Base-by-base conservation (phyloP, 1,140 invertebrate species). In the Eufriesea mexicana region DNA sequence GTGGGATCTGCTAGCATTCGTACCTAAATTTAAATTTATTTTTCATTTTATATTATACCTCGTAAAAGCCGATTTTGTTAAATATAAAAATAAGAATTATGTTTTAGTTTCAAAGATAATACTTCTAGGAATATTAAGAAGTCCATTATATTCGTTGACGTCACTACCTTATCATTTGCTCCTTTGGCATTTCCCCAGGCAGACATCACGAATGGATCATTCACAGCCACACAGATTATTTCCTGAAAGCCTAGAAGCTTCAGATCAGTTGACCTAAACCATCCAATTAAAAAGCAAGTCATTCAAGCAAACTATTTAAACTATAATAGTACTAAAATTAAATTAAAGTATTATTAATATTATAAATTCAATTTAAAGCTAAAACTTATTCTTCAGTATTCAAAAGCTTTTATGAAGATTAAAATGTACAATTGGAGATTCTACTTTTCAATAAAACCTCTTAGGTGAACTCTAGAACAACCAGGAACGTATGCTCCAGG, bases 401-500 rank as follows among this genome's bases (percentile, higher is more conserved):
- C 16, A 18, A 35, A 35, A 62, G 0, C 23, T 14, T 20, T 2
- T 0, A 35, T 7, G 23, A 18, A 35, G 8, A 35, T 62, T 28
- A 62, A 35, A 28, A 42, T 35, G 8, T 8, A 12, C 8, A 47
- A 25, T 49, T 25, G 9, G 16, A 7, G 6, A 55, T 2, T 55
- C 18, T 82, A 88, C 86, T 78, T 84, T 28, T 86, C 86, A 9
- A 86, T 67, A 20, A 88, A 88, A 28, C 84, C 85, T 42, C 67
- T 16, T 0, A 86, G 28, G 66, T 86, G 85, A 25, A 96, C 81
- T 18, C 49, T 70, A 49, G 81, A 83, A n/a, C 81, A 83, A 45
- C 95, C 95, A 42, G 96, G 95, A 55, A 95, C 96, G 85, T 96
- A 96, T 25, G 95, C 95, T 14, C 95, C 95, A 35, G 95, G 95